Percentiles rank a stretch among this genome's conserved stretches.
phyloP scores from a whole-genome alignment of 2,797 vertebrate species.

The Amblyraja radiata region DNA sequence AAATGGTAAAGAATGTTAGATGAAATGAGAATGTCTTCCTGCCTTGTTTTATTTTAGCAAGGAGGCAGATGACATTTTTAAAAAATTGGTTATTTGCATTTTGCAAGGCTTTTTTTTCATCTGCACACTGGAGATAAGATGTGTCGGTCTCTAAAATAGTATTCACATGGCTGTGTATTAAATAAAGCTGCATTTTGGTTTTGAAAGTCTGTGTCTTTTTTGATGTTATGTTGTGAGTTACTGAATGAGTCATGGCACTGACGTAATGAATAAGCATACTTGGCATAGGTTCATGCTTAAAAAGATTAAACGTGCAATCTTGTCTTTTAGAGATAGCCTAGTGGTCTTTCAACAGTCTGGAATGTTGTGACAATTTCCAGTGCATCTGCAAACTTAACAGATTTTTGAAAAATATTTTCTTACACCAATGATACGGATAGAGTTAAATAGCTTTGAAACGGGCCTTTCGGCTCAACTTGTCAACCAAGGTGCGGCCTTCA shows the following conservation, averaged over 20 bases:
- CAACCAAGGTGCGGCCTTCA: too few species aligned
- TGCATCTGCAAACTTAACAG: background rate
- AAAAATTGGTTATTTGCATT: background rate
- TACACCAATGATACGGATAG: too few species aligned
- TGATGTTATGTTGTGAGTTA: background rate
- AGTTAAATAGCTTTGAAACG: too few species aligned
- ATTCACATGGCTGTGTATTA: background rate
- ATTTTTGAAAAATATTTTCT: background rate
- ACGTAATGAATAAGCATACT: background rate
- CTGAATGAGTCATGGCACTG: background rate
- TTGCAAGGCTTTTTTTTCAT: background rate
- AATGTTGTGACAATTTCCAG: background rate
- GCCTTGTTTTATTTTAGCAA: background rate
- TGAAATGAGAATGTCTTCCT: background rate
- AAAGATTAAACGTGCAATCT: background rate
- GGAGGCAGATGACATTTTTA: background rate
- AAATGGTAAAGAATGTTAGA: background rate
- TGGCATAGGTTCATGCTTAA: background rate
- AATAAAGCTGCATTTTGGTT: background rate
- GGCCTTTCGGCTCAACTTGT: too few species aligned
- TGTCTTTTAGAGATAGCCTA: background rate
- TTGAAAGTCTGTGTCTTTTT: background rate
- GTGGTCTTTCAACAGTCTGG: background rate
- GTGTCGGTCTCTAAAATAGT: background rate
- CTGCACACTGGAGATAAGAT: background rate